These are phyloP conservation scores for Lordiphosa andalusiaca DNA, from an alignment of 2,888 invertebrate genomes.

Conservation along the genomic window DNA sequence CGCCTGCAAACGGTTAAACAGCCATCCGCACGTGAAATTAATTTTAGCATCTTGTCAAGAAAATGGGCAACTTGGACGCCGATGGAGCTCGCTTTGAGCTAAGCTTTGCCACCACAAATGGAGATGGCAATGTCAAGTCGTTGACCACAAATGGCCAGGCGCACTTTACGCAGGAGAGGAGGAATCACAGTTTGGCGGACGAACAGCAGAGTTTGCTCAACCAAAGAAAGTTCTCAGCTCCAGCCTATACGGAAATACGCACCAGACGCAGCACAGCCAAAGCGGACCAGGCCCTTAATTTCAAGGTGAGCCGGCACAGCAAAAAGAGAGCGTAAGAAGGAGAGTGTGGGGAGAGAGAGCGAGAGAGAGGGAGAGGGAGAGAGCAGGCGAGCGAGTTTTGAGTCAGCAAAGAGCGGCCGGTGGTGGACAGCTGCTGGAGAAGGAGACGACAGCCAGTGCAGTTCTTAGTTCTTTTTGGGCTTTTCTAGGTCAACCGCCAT, in stretches of 20 bases:
- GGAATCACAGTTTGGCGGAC: slow-evolving; percentile 8
- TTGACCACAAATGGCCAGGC: neutral
- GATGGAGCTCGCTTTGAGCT: slow-evolving; percentile 39
- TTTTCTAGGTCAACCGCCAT: slow-evolving; percentile 37
- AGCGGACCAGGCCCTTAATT: slow-evolving; percentile 42
- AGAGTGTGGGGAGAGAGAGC: slow-evolving; percentile 2
- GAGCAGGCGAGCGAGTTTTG: neutral
- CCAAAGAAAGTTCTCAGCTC: slow-evolving; percentile 65
- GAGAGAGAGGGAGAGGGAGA: slow-evolving; percentile 7
- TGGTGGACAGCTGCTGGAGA: neutral
- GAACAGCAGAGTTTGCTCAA: slow-evolving; percentile 38
- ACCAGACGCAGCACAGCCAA: slow-evolving; percentile 63
- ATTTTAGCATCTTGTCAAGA: neutral
- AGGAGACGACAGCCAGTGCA: slow-evolving; percentile 1
- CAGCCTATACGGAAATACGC: slow-evolving; percentile 74
- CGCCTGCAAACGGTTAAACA: neutral
- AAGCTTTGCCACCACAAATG: slow-evolving; percentile 33
- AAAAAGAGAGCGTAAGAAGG: slow-evolving; percentile 4
- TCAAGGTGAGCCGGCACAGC: slow-evolving; percentile 60
- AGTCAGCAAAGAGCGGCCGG: neutral
- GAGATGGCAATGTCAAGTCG: slow-evolving; percentile 5
- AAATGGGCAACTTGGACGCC: slow-evolving; percentile 59
- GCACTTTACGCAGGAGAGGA: neutral
- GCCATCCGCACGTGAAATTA: neutral
- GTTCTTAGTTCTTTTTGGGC: slow-evolving; percentile 1